phyloP scores from a whole-genome alignment of 2,888 invertebrate genomes.

The Conus canariensis region DNA sequence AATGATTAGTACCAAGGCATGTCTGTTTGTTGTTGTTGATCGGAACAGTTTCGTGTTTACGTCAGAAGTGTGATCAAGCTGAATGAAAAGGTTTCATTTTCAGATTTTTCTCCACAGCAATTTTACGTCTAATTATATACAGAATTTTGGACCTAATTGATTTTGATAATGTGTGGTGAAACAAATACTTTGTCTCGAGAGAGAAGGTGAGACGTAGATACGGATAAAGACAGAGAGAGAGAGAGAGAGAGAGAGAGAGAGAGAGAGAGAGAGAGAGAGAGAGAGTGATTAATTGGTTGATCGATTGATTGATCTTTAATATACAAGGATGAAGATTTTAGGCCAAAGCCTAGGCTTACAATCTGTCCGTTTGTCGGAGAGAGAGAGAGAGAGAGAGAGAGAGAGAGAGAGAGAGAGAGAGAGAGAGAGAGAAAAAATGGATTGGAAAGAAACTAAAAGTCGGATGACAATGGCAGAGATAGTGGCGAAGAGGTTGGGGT shows the following conservation, averaged over 20 bases:
- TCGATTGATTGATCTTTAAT: no score
- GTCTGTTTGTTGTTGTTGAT: no score
- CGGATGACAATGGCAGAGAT: background rate
- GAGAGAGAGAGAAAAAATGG: background rate
- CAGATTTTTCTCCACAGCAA: no score
- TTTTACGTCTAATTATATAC: no score
- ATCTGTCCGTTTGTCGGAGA: background rate
- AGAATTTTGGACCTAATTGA: no score
- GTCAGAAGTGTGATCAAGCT: no score
- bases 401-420: background rate
- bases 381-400: conserved; percentile 18
- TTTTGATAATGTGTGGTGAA: background rate
- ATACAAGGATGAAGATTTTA: background rate
- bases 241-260: conserved; percentile 10
- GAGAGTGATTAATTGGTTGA: background rate
- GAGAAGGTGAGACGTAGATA: background rate
- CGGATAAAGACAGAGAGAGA: background rate
- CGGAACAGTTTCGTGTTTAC: no score
- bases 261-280: conserved; percentile 2
- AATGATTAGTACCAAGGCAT: no score
- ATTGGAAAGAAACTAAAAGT: background rate
- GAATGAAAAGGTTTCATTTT: no score
- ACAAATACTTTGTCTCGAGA: background rate
- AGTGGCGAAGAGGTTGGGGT: background rate
- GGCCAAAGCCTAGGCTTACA: background rate